Evolutionary conservation across 92 coral and sea anemone species (phyloP), one percentile per base, ranked within the genome.

Genomic region (Epizoanthus ramosus): DNA sequence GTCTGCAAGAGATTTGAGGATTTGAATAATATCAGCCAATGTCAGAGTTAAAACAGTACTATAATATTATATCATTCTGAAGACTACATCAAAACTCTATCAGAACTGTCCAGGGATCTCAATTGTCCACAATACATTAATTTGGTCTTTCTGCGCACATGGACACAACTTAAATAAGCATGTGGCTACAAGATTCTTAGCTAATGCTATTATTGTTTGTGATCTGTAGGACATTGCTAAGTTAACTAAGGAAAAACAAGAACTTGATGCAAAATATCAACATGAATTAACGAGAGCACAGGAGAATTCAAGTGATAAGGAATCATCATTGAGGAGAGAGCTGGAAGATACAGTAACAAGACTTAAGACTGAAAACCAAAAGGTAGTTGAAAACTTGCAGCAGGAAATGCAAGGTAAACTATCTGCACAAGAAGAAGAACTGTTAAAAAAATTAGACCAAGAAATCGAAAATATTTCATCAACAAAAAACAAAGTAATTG

Each of bases 241-340:
- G 72, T 61, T 96, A 8, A 84, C 90, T 43, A 84, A 86, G 54
- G 98, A 92, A 85, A 96, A 96, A 77, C 83, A 80, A 69, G 98
- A 93, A 56, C 59, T 96, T 63, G 95, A 92, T 67, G 80, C 84
- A 18, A 96, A 96, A 84, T 94, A 93, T 63, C 90, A 86, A 6
- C 75, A 84, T 52, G 99, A 96, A 75, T 76, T 96, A 50, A 86
- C 87, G 50, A 70, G 73, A 57, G 89, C 98, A 1, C 87, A 84
- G 68, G 97, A 92, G 24, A 89, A 84, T 54, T 89, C 99, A 39
- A 84, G 94, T 13, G 91, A 89, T n/a, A 89, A 88, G 57, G 98
- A 93, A 79, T 64, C 73, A 39, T 81, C 84, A 10, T 90, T 96
- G 19, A 88, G 91, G 84, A 79, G 81, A 71, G 91, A 86, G 83